Percentiles rank a stretch among this genome's conserved stretches.
Evolutionary conservation across 2,113 vertebrate species (phyloP).

Genomic region (Tylochromis polylepis): DNA sequence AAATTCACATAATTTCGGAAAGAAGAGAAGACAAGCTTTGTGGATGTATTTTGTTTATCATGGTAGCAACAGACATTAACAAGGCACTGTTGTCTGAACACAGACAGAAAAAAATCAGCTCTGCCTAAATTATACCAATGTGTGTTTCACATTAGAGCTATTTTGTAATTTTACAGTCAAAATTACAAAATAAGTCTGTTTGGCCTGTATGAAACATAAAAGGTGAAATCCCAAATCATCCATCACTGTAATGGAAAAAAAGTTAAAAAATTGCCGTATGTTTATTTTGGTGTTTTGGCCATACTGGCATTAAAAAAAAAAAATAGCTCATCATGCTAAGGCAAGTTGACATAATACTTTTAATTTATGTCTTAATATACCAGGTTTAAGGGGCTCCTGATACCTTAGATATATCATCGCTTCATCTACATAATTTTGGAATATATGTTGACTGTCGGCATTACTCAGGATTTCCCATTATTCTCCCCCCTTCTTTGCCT

Average conservation of each 20-base stretch:
- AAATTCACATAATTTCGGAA: neutral
- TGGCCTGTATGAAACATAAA: neutral
- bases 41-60: neutral
- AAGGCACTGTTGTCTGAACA: neutral
- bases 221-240: neutral
- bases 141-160: neutral
- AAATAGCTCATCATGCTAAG: neutral
- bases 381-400: slow-evolving; percentile 6
- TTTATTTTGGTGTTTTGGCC: neutral
- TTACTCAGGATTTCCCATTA: slow-evolving; percentile 28
- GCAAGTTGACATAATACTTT: neutral
- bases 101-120: neutral
- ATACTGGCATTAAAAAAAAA: neutral
- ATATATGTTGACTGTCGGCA: slow-evolving; percentile 6
- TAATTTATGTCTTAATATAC: neutral
- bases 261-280: neutral
- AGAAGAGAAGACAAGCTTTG: neutral
- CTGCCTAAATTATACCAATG: neutral
- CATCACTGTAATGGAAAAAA: neutral
- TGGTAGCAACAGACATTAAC: neutral
- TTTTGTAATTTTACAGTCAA: neutral
- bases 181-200: neutral
- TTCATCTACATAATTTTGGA: slow-evolving; percentile 37
- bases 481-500: neutral
- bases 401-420: slow-evolving; percentile 40